These are phyloP conservation scores for Ochropacha duplaris DNA, from an alignment of 2,888 invertebrate species.

Conservation along the genomic window DNA sequence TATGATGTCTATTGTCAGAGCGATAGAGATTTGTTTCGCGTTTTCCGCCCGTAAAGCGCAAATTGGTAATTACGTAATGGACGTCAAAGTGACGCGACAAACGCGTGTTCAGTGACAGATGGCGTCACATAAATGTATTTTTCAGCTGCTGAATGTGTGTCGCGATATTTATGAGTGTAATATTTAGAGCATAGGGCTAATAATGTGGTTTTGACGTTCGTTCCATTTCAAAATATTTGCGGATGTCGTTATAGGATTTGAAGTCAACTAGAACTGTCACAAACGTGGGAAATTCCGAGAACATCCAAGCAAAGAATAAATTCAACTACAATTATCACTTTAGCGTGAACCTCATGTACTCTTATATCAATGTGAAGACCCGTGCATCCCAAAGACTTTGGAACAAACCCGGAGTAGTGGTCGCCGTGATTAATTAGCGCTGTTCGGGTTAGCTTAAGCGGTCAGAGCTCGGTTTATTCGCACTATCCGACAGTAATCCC, in stretches of 20 bases:
- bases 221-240: not conserved
- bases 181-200: not conserved
- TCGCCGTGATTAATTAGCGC: not conserved
- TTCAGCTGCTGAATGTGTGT: not conserved
- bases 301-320: not conserved
- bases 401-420: not conserved
- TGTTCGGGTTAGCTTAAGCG: not conserved
- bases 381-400: not conserved
- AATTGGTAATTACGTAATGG: constrained; percentile 3
- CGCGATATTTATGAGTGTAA: not conserved
- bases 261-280: not conserved
- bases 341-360: no score
- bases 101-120: constrained; percentile 5
- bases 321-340: no score
- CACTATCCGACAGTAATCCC: not conserved
- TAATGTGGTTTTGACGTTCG: not conserved
- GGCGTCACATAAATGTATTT: constrained; percentile 6
- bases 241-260: no score
- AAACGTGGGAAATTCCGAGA: not conserved
- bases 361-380: not conserved
- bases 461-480: not conserved
- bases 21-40: not conserved
- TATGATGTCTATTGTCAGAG: not conserved
- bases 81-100: constrained; percentile 2
- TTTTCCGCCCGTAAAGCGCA: not conserved